Evolutionary conservation across 2,888 invertebrate genomes (phyloP), one percentile per base, ranked within the genome.

Genomic region (Brachylomia viminalis): DNA sequence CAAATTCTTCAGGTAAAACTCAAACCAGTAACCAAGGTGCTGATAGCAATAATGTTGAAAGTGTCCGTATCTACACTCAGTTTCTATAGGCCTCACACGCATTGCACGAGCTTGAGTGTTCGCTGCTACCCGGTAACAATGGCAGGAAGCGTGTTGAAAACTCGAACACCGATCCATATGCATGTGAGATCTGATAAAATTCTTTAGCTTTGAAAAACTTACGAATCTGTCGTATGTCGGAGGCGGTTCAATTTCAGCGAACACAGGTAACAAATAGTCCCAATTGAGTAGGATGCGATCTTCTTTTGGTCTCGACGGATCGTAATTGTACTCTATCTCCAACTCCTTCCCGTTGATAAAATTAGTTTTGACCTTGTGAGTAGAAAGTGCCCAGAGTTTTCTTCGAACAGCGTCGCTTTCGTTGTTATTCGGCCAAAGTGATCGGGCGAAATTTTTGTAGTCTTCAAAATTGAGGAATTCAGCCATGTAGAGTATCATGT

Each of bases 261-360:
- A 54, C 17, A 72, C 11, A 3, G 11, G 27, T 42, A 52, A 17
- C 67, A 72, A 54, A 30, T 17, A 52, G 27, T 72, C 72, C 52
- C 27, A 52, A 30, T 54, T 69, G 17, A 72, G 69, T 27, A 69
- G 52, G 30, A 72, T n/a, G 17, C 27, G 52, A 30, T 58, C 72
- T 47, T 58, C 47, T 49, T 72, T 47, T 49, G 56, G 20, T 49
- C 70, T 69, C 8, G 42, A 30, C 4, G 38, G 17, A 54, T 72
- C 72, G 70, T 30, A 72, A 42, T 72, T 72, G 52, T 70, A 72
- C 42, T 72, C 72, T 72, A 72, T 69, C 11, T n/a, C 69, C 42
- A 74, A 54, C 11, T 75, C 74, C 23, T 59, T 73, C n/a, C 30
- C 42, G 52, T 74, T 59, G 45, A 59, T 62, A 42, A 62, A 42